phyloP scores from a whole-genome alignment of 1,140 invertebrate genomes.

The Euschistus heros region DNA sequence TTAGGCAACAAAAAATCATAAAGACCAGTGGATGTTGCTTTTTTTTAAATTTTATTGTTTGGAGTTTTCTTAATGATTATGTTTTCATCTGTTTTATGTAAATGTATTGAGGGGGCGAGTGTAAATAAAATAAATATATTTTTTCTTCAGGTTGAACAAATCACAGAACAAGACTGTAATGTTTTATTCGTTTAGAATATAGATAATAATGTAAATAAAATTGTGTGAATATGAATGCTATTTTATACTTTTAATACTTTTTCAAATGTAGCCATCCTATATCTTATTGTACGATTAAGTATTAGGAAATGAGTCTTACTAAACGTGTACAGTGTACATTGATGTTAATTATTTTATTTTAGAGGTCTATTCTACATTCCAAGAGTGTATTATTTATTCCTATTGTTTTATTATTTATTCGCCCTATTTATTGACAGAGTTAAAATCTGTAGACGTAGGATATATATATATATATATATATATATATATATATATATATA shows the following conservation, averaged over 20 bases:
- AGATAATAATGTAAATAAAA: background rate
- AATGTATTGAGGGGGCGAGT: too few relatives aligned
- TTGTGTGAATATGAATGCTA: background rate
- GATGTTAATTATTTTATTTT: background rate
- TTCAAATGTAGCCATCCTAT: background rate
- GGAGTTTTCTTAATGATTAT: too few relatives aligned
- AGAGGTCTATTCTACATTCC: constrained; percentile 8
- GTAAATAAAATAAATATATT: too few relatives aligned
- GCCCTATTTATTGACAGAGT: background rate
- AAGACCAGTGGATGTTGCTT: too few relatives aligned
- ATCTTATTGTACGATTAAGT: background rate
- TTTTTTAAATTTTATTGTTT: too few relatives aligned
- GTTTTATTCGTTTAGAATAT: background rate
- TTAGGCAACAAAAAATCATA: too few relatives aligned
- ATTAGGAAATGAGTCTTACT: background rate
- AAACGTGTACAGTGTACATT: constrained; percentile 5
- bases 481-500: background rate
- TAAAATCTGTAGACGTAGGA: background rate
- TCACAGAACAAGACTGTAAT: background rate
- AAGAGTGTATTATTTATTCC: constrained; percentile 14
- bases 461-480: background rate
- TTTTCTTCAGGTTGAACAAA: too few relatives aligned
- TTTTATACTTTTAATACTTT: constrained; percentile 1
- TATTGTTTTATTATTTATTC: background rate
- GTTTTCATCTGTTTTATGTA: too few relatives aligned